These are phyloP conservation scores for Xiphophorus hellerii DNA, from an alignment of 2,113 vertebrate species.

Conservation along the genomic window DNA sequence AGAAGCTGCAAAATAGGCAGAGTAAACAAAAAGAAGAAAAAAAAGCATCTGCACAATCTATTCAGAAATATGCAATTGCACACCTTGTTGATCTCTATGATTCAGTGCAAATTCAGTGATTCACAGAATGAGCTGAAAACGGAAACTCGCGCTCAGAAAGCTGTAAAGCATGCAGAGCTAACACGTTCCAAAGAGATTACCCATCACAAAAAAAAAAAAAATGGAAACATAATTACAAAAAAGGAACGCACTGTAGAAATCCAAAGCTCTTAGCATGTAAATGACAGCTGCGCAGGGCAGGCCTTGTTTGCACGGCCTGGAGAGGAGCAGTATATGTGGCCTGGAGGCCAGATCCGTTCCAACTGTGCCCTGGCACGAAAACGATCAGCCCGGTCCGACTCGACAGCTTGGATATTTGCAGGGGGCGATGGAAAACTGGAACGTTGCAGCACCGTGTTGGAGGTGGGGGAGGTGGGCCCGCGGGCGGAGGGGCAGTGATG, in stretches of 20 bases:
- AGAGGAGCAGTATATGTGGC: constrained; percentile 67
- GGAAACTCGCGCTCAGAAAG: constrained; percentile 41
- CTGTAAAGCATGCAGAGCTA: constrained; percentile 45
- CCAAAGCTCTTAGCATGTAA: constrained; percentile 75
- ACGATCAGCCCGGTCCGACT: constrained; percentile 70
- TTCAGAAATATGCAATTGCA: constrained; percentile 9
- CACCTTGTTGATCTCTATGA: constrained; percentile 40
- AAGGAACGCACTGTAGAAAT: constrained; percentile 45
- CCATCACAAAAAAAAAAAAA: constrained; percentile 44
- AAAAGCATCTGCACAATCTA: constrained; percentile 23
- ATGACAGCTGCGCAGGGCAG: constrained; percentile 71
- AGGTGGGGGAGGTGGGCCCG: constrained; percentile 23
- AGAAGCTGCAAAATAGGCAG: constrained; percentile 24
- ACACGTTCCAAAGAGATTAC: constrained; percentile 51
- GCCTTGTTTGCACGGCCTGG: constrained; percentile 71
- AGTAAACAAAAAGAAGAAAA: constrained; percentile 13
- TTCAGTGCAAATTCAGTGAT: constrained; percentile 47
- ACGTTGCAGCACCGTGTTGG: constrained; percentile 53
- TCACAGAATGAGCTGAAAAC: constrained; percentile 42
- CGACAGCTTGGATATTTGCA: constrained; percentile 82
- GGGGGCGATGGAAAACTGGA: constrained; percentile 77
- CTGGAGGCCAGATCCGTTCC: constrained; percentile 79
- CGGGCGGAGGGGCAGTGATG: constrained; percentile 31
- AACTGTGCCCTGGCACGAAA: constrained; percentile 81
- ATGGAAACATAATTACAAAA: constrained; percentile 47